Base-by-base conservation (phyloP, 2,113 vertebrate species). In the Leptosomus discolor region DNA sequence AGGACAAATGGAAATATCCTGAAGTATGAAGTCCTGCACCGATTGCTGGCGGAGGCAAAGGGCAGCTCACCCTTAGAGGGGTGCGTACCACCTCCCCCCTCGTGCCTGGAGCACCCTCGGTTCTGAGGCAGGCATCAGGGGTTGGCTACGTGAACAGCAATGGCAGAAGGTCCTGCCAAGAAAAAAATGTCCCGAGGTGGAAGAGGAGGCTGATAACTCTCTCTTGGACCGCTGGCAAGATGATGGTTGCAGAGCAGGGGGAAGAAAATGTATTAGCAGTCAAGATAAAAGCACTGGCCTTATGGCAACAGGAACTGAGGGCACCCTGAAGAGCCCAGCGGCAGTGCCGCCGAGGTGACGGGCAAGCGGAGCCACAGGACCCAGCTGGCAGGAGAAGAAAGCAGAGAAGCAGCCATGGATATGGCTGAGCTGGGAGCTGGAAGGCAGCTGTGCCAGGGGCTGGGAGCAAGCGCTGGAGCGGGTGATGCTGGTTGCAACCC, bases 1-100 rank as follows among this genome's bases (percentile, higher is more conserved):
- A 34, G 15, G 37, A 67, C 20, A 64, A 46, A 51, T 6, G 56
- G 69, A 78, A 85, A 58, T 30, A 27, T 9, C 34, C 56, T 81
- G 60, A 45, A 85, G 34, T 9, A 12, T 4, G 30, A 87, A 46
- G 32, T 36, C 27, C 8, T 76, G 14, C 32, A 11, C 11, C 0
- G 0, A 48, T 29, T 3, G 1, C 36, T 6, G 37, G 19, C 0
- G 2, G 32, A 50, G 41, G 51, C 32, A 37, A 76, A 86, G 32
- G 56, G 34, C 68, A 58, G 37, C 78, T 79, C 0, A 0, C 24
- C 43, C n/a, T 79, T 37, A 41, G 57, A 78, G 30, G 37, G 68
- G 9, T 11, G 43, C 2, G 2, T 64, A 5, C 20, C 16, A 2
- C 16, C 15, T 60, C 27, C 9, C 36, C 22, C 5, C 5, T 73